These are phyloP conservation scores for Drosophila tani DNA, from an alignment of 1,140 invertebrate species.

Conservation along the genomic window DNA sequence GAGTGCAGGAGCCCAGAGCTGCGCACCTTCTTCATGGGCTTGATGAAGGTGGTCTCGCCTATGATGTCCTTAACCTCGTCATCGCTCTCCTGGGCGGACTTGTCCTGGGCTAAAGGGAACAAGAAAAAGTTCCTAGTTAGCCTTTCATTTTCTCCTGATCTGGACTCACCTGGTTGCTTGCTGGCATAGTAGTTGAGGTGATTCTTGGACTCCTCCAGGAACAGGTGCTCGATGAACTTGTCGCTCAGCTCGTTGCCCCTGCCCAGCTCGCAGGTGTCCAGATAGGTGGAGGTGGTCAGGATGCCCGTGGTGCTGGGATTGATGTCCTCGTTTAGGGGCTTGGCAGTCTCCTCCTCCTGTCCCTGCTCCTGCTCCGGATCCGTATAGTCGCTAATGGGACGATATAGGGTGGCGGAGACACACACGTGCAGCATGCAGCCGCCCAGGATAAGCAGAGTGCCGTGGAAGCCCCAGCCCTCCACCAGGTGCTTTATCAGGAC, in stretches of 20 bases:
- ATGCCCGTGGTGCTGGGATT: conserved; percentile 79
- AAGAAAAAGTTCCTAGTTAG: neutral
- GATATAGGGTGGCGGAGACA: conserved; percentile 89
- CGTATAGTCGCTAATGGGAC: conserved; percentile 85
- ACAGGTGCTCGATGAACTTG: conserved; percentile 83
- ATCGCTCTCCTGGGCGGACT: conserved; percentile 85
- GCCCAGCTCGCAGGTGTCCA: conserved; percentile 74
- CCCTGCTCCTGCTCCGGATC: conserved; percentile 46
- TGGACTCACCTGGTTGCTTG: conserved; percentile 59
- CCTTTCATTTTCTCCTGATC: neutral
- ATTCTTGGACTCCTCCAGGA: conserved; percentile 83
- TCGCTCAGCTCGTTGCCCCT: conserved; percentile 60
- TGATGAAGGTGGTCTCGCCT: conserved; percentile 86
- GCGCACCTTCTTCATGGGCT: conserved; percentile 87
- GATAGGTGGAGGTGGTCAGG: conserved; percentile 80
- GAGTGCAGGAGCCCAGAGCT: conserved; percentile 90
- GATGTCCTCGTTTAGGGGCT: conserved; percentile 65
- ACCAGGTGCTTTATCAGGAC: conserved; percentile 90
- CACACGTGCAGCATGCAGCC: conserved; percentile 92
- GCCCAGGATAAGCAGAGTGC: conserved; percentile 90
- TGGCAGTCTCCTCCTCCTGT: conserved; percentile 52
- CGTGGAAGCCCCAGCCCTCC: conserved; percentile 89
- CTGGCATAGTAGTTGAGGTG: conserved; percentile 78
- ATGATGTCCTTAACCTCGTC: conserved; percentile 87
- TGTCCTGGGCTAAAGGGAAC: conserved; percentile 60